Percentiles rank a stretch among this genome's conserved stretches.
These are phyloP conservation scores for Drosophila arawakana DNA, from an alignment of 1,140 invertebrate genomes.

Conservation along the genomic window DNA sequence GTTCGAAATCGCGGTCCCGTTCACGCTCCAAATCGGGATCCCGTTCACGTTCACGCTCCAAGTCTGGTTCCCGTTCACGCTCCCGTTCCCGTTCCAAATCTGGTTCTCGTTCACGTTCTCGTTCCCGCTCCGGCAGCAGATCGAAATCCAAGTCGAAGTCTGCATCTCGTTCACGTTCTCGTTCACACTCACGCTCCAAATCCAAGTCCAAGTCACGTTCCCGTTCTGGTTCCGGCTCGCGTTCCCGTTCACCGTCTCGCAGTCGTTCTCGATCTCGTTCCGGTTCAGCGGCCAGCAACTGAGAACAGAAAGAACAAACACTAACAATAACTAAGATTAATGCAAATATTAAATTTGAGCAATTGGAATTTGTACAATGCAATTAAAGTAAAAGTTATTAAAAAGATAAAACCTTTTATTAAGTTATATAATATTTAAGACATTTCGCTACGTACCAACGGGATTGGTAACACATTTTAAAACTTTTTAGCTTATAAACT, in stretches of 20 bases:
- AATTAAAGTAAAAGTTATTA: conserved; percentile 3
- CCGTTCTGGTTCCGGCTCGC: conserved; percentile 62
- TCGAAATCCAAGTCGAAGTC: conserved; percentile 27
- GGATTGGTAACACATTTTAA: background rate
- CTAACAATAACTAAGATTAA: background rate
- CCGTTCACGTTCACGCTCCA: conserved; percentile 71
- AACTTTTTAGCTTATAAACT: conserved; percentile 10
- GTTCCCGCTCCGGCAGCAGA: conserved; percentile 22
- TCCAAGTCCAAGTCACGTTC: conserved; percentile 13
- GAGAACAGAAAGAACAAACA: background rate
- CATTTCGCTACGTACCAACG: background rate
- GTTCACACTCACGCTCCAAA: conserved; percentile 24
- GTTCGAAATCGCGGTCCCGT: conserved; percentile 81
- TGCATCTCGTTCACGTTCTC: conserved; percentile 25
- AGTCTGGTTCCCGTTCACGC: conserved; percentile 74
- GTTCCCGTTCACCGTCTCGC: conserved; percentile 67
- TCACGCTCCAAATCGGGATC: conserved; percentile 84
- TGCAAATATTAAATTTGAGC: conserved; percentile 26
- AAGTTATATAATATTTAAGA: background rate
- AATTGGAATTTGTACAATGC: background rate
- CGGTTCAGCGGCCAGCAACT: conserved; percentile 40
- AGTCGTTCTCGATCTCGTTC: conserved; percentile 48
- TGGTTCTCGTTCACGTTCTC: conserved; percentile 33
- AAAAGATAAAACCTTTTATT: conserved; percentile 1
- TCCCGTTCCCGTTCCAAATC: conserved; percentile 47